A percentile compares a stretch with the other conserved stretches of the same genome.
Conservation (phyloP, 1,140 invertebrate genomes). For the Campoletis sonorensis region DNA sequence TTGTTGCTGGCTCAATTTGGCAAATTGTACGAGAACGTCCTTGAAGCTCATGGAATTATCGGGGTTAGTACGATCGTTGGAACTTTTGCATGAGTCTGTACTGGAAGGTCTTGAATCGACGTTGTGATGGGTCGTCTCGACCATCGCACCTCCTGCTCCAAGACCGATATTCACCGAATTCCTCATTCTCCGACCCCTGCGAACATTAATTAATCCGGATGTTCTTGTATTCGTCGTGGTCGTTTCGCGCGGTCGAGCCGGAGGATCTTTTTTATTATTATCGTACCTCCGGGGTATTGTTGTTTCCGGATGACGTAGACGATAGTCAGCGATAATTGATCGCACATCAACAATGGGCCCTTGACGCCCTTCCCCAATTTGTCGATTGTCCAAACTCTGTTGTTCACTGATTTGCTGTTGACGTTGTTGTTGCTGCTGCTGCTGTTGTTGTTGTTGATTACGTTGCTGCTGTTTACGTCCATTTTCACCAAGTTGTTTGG, state of each 20-base stretch:
- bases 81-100: slow-evolving; percentile 77
- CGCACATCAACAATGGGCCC: slow-evolving; percentile 87
- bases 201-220: slow-evolving; percentile 39
- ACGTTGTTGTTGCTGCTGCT: slow-evolving; percentile 27
- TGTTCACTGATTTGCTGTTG: slow-evolving; percentile 53
- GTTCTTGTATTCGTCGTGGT: slow-evolving; percentile 18
- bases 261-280: slow-evolving; percentile 26
- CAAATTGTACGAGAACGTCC: slow-evolving; percentile 87
- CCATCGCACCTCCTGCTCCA: slow-evolving; percentile 72
- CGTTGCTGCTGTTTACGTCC: slow-evolving; percentile 54
- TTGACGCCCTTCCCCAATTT: slow-evolving; percentile 82
- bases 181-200: slow-evolving; percentile 72
- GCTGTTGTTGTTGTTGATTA: slow-evolving; percentile 30
- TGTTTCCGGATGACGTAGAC: slow-evolving; percentile 84
- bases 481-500: slow-evolving; percentile 58
- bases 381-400: slow-evolving; percentile 63
- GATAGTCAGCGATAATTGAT: slow-evolving; percentile 89
- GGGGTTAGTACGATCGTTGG: slow-evolving; percentile 65
- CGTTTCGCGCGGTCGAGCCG: slow-evolving; percentile 6
- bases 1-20: slow-evolving; percentile 80
- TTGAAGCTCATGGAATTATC: slow-evolving; percentile 80
- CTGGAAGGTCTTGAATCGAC: slow-evolving; percentile 76
- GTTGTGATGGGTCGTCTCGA: slow-evolving; percentile 66
- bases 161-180: slow-evolving; percentile 73
- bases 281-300: slow-evolving; percentile 79